Conservation (phyloP, 2,113 vertebrate genomes). For the Gobius niger region DNA sequence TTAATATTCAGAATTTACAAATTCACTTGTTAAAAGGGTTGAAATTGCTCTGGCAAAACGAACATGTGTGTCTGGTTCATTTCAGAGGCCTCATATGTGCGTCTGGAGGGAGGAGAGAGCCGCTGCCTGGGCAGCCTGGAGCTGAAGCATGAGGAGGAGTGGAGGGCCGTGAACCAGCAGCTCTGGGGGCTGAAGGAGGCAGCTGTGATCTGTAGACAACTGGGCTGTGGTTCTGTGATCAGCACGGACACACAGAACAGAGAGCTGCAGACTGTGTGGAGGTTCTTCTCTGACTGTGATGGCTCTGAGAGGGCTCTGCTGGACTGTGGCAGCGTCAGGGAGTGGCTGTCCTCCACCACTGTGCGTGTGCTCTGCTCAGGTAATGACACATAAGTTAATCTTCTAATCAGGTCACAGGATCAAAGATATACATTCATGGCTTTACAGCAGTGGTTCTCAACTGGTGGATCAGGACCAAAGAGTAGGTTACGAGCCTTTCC, state of each 20-base stretch:
- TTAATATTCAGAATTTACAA: too few species aligned
- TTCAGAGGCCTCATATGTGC: not conserved
- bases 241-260: not conserved
- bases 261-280: not conserved
- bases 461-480: too few species aligned
- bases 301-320: slow-evolving; percentile 25
- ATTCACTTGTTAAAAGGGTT: too few species aligned
- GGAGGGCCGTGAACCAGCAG: slow-evolving; percentile 8
- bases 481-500: too few species aligned
- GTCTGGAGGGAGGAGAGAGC: slow-evolving; percentile 1
- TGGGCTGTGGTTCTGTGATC: slow-evolving; percentile 11
- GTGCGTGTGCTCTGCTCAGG: slow-evolving; percentile 26
- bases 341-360: not conserved
- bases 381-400: not conserved
- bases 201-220: slow-evolving; percentile 29
- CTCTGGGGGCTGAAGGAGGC: slow-evolving; percentile 23
- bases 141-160: slow-evolving; percentile 2
- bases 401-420: too few species aligned
- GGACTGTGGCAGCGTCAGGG: slow-evolving; percentile 8
- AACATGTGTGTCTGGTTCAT: too few species aligned
- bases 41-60: not conserved
- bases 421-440: too few species aligned
- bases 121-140: slow-evolving; percentile 16
- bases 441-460: too few species aligned
- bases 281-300: slow-evolving; percentile 22